Evolutionary conservation across 2,888 invertebrate genomes (phyloP), one percentile per base, ranked within the genome.

Genomic region (Phymatocera aterrima): DNA sequence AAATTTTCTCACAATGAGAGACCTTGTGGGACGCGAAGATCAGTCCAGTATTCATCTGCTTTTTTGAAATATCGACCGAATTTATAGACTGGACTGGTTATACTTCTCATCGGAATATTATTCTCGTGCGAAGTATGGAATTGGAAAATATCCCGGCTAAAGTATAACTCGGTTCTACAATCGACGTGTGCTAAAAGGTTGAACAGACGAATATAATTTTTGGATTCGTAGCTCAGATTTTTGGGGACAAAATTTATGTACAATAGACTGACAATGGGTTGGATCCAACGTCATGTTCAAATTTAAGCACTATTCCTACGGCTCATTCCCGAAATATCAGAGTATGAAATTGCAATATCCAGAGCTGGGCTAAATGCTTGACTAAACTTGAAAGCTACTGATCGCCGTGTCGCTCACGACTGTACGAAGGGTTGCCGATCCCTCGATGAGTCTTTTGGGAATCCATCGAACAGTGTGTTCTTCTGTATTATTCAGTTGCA

Each of bases 401-500:
- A 64, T 64, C 61, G 37, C 37, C 28, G 57, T 57, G 18, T 57
- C 5, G 57, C 15, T 28, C 28, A 57, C 28, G 57, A 28, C 57
- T 57, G 57, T 57, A 28, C 15, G 10, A 57, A 57, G 28, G 57
- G 24, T 57, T 57, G 21, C 57, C 57, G 5, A 57, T 15, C 28
- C 57, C 28, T 24, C 28, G 24, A 57, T 12, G 24, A 37, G 61
- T 37, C 8, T 64, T 10, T n/a, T 64, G 61, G 37, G 37, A n/a
- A 64, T n/a, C 37, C 61, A 64, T 64, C 21, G 18, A n/a, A 34
- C 61, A 37, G 18, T 64, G 34, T 18, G 61, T 18, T 37, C 8
- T n/a, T 64, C 21, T 64, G 61, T 64, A 64, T 64, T 37, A 64
- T 64, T 34, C 8, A 37, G 18, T 21, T n/a, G 18, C 37, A n/a